These are phyloP conservation scores for Xylocopa sonorina DNA, from an alignment of 1,140 invertebrate species.

Conservation along the genomic window DNA sequence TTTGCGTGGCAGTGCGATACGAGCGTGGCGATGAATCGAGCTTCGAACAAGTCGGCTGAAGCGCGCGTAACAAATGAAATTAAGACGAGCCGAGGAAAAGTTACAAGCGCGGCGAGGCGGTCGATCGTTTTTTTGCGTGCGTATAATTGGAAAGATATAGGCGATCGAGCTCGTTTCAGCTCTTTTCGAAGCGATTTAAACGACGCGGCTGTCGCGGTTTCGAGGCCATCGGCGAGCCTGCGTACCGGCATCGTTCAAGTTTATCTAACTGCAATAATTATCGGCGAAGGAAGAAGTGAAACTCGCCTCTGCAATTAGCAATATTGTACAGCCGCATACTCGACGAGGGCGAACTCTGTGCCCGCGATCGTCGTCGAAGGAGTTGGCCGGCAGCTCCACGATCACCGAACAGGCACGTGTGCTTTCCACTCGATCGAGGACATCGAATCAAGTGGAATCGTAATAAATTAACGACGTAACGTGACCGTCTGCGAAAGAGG, in stretches of 20 bases:
- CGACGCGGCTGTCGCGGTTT: background rate
- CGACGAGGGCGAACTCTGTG: constrained; percentile 4
- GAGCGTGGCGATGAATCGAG: background rate
- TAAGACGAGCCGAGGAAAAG: background rate
- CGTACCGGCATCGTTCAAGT: constrained; percentile 14
- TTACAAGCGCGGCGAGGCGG: background rate
- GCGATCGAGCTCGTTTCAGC: background rate
- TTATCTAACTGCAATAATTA: constrained; percentile 19
- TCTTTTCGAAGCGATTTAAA: background rate
- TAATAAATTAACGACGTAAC: no score
- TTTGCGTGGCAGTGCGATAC: background rate
- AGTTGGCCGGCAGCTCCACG: background rate
- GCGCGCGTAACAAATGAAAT: background rate
- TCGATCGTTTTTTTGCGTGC: background rate
- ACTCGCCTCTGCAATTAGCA: constrained; percentile 14
- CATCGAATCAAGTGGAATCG: background rate
- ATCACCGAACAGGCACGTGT: background rate
- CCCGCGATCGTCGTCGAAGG: background rate
- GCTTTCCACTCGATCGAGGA: background rate
- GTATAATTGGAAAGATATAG: background rate
- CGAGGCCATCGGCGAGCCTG: background rate
- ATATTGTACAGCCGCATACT: constrained; percentile 14
- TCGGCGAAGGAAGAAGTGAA: constrained; percentile 6
- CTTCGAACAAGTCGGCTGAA: background rate
- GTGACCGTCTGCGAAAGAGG: background rate